Evolutionary conservation across 2,888 invertebrate genomes (phyloP), one percentile per base, ranked within the genome.

Genomic region (Linnaemya tessellans): DNA sequence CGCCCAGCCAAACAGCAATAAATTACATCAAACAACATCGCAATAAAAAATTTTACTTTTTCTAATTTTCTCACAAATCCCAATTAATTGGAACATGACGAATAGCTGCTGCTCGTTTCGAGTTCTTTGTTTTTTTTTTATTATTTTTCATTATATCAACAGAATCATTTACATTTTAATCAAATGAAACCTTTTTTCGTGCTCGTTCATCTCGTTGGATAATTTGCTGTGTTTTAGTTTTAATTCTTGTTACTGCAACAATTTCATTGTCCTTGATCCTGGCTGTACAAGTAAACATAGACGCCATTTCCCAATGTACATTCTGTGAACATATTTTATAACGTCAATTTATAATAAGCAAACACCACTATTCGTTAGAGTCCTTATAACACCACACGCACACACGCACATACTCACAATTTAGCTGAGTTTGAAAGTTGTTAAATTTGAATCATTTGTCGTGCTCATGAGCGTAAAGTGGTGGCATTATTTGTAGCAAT

Each of bases 401-500:
- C n/a, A 46, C 22, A 75, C 22, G 20, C 1, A 15, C 54, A 3
- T 30, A 38, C n/a, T 51, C 20, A 20, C n/a, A 62, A 49, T 51
- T 51, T 43, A 35, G 18, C 43, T 64, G 43, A 43, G 67, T 80
- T 74, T 38, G 77, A 75, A 82, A 68, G 67, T 79, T 79, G 78
- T 79, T 79, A 79, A 81, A 79, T 85, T 82, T 71, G 75, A 60
- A 82, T 85, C 82, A 85, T 85, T 85, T 85, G 85, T 82, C 65
- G 82, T 87, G 87, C 86, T 88, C 87, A 88, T 89, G 87, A 90
- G 88, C 90, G 88, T 91, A 91, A 91, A 91, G 91, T 89, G 89
- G 90, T 89, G 88, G 91, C 91, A 91, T 91, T 91, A 91, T 91
- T 91, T 91, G 91, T 91, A 90, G 91, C 91, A 91, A 91, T 91